Evolutionary conservation across 1,140 invertebrate species (phyloP).

Genomic region (Scaptomyza graminum): DNA sequence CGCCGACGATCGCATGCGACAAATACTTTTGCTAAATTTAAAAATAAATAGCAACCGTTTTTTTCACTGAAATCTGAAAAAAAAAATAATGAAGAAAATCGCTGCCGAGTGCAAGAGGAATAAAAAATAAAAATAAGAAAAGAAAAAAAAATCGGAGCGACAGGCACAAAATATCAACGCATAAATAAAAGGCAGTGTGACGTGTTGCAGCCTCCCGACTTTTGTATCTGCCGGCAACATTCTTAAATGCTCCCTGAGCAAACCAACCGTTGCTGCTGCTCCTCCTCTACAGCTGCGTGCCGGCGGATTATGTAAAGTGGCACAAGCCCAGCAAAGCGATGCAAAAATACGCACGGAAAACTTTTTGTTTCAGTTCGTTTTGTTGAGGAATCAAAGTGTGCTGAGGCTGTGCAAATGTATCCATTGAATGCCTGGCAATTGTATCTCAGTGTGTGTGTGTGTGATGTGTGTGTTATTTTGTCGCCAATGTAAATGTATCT

Average conservation of each 20-base stretch:
- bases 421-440: conserved; percentile 9
- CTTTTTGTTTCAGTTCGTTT: conserved; percentile 1
- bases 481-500: conserved; percentile 64
- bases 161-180: conserved; percentile 59
- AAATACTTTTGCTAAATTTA: conserved; percentile 74
- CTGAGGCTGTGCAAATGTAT: conserved; percentile 15
- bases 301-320: conserved; percentile 79
- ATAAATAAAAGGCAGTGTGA: conserved; percentile 71
- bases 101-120: conserved; percentile 10
- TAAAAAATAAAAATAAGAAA: conserved; percentile 13
- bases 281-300: conserved; percentile 43
- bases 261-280: neutral
- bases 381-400: conserved; percentile 24
- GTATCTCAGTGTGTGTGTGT: conserved; percentile 7
- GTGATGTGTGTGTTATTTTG: conserved; percentile 12
- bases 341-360: conserved; percentile 42
- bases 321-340: conserved; percentile 31
- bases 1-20: conserved; percentile 51
- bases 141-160: conserved; percentile 32
- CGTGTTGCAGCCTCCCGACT: conserved; percentile 40
- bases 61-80: conserved; percentile 42
- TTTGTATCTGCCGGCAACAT: conserved; percentile 56
- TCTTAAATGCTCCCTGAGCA: conserved; percentile 9
- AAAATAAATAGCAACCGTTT: conserved; percentile 67
- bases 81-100: conserved; percentile 49